A percentile compares a stretch with the other conserved stretches of the same genome.
Conservation (phyloP, 2,797 vertebrate species). For the Darevskia nairensis region DNA sequence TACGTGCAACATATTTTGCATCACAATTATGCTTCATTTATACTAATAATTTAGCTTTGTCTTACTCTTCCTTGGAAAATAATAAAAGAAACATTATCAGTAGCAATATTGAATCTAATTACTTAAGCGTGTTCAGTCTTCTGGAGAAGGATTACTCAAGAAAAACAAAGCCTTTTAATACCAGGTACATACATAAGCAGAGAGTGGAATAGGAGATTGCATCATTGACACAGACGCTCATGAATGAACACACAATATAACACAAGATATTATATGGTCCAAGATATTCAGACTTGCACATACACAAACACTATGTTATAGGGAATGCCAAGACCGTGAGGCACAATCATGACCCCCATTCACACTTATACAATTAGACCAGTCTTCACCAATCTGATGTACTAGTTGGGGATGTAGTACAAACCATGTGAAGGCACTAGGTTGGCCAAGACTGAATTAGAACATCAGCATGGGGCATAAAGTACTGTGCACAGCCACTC, state of each 20-base stretch:
- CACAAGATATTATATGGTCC: neutral
- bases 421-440: too few relatives aligned
- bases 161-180: neutral
- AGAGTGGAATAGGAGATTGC: neutral
- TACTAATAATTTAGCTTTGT: fast-evolving
- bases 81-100: neutral
- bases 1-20: neutral
- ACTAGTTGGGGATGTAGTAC: too few relatives aligned
- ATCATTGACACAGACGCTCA: neutral
- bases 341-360: neutral
- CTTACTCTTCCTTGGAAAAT: neutral
- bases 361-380: neutral
- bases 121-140: neutral
- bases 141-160: neutral
- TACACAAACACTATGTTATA: neutral
- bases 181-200: neutral
- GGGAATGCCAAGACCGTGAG: neutral
- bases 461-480: neutral
- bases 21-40: neutral
- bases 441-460: neutral
- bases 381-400: too few relatives aligned
- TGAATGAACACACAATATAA: neutral
- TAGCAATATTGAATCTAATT: neutral
- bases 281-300: neutral
- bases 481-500: neutral